phyloP scores from a whole-genome alignment of 2,888 invertebrate species.

The Drosophila rubida region DNA sequence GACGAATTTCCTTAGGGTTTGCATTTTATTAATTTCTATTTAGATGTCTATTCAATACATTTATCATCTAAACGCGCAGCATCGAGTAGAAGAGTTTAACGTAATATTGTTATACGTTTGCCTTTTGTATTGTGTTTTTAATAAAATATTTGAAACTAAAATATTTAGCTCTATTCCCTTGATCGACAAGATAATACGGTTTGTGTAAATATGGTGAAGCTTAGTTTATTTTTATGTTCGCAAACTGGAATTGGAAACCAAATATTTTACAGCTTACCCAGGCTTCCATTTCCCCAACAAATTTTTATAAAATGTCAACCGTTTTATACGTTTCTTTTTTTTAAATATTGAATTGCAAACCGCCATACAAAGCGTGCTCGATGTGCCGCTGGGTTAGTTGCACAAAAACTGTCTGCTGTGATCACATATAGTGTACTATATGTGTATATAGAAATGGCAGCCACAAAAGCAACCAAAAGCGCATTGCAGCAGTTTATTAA shows the following conservation, averaged over 20 bases:
- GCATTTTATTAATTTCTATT: no score
- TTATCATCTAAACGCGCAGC: no score
- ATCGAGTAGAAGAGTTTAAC: no score
- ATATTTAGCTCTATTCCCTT: not conserved
- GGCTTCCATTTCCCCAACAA: constrained; percentile 14
- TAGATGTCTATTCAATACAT: no score
- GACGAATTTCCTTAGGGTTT: not conserved
- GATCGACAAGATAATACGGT: not conserved
- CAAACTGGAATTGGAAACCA: constrained; percentile 11
- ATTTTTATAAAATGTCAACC: constrained; percentile 4
- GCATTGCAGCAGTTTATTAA: constrained; percentile 56
- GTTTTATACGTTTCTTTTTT: constrained; percentile 1
- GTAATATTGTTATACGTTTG: no score
- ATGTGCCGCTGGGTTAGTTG: constrained; percentile 18
- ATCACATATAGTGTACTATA: constrained; percentile 1
- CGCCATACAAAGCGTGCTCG: constrained; percentile 40
- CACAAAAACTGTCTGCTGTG: constrained; percentile 33
- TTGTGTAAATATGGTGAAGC: constrained; percentile 15
- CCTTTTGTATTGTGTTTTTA: not conserved
- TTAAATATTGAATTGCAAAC: constrained; percentile 34
- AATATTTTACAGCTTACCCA: constrained; percentile 25
- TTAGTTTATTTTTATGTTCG: constrained; percentile 34
- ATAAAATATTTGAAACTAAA: not conserved
- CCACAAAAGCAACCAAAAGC: constrained; percentile 42
- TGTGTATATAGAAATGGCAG: constrained; percentile 19